These are phyloP conservation scores for Eunapius fragilis DNA, from an alignment of 37 sponge, comb jelly and placozoan genomes.

Conservation along the genomic window DNA sequence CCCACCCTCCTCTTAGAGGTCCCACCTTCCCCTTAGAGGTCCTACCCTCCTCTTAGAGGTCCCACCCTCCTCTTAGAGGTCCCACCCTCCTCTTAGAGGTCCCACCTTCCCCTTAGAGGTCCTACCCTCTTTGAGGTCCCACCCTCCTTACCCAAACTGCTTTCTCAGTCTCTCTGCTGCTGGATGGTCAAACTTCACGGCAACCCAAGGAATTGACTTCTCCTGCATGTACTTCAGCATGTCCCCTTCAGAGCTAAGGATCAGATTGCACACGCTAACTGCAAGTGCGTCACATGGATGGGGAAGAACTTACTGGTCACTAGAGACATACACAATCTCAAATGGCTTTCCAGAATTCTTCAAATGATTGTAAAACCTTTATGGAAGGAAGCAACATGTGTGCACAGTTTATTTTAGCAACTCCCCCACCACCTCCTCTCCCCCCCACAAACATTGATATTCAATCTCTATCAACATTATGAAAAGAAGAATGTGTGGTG, in stretches of 20 bases:
- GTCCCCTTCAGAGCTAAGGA: conserved; percentile 54
- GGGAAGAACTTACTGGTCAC: conserved; percentile 72
- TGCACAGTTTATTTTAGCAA: no score
- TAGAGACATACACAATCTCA: conserved; percentile 75
- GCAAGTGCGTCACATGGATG: not conserved
- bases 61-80: no score
- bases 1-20: no score
- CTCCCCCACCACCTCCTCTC: no score
- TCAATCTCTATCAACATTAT: no score
- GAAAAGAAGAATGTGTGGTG: no score
- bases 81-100: no score
- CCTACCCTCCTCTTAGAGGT: no score
- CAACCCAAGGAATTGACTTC: conserved; percentile 73
- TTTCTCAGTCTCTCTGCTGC: conserved; percentile 44
- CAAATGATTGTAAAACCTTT: conserved; percentile 73
- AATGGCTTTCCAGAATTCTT: conserved; percentile 64
- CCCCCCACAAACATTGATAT: no score
- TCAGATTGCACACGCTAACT: not conserved
- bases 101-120: no score
- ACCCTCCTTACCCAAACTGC: conserved; percentile 57
- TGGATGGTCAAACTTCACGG: conserved; percentile 30
- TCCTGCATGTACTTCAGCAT: conserved; percentile 72
- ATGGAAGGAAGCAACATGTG: not conserved
- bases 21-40: no score
- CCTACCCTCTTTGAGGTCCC: not conserved